phyloP scores from a whole-genome alignment of 2,888 invertebrate species.

The Trileptium ribeirensis region DNA sequence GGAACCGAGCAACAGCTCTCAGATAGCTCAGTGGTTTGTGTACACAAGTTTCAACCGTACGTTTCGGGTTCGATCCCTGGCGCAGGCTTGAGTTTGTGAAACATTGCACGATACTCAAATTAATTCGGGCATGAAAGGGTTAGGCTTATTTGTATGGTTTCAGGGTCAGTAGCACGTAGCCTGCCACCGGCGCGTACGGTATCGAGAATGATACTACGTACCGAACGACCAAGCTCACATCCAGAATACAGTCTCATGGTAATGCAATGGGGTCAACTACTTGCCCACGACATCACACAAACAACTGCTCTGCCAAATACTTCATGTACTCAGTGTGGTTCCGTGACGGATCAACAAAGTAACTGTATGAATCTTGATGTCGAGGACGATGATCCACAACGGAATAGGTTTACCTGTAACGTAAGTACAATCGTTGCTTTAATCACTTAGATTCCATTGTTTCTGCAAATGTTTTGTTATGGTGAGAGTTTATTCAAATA shows the following conservation, averaged over 20 bases:
- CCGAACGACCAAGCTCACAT: not conserved
- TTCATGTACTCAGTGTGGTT: conserved; percentile 45
- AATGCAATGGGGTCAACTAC: conserved; percentile 33
- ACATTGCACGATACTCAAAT: too few relatives aligned
- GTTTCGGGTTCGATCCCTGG: too few relatives aligned
- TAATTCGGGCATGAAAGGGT: too few relatives aligned
- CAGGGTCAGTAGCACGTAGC: not conserved
- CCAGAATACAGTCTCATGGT: conserved; percentile 19
- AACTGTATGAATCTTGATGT: not conserved
- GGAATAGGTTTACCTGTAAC: not conserved
- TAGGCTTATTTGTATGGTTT: too few relatives aligned
- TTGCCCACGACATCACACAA: conserved; percentile 31
- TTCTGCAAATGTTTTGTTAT: too few relatives aligned
- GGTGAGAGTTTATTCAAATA: too few relatives aligned
- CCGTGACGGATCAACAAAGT: not conserved
- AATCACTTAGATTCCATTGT: too few relatives aligned
- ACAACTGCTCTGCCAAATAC: conserved; percentile 43
- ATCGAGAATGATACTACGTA: not conserved
- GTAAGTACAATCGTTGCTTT: not conserved
- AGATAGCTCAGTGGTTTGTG: too few relatives aligned
- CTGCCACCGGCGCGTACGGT: not conserved
- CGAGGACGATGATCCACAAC: not conserved
- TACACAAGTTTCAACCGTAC: too few relatives aligned
- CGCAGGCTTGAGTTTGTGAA: too few relatives aligned
- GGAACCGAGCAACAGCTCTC: too few relatives aligned